Conservation (phyloP, 2,888 invertebrate species). For the Rhimphoctona megacephalus region DNA sequence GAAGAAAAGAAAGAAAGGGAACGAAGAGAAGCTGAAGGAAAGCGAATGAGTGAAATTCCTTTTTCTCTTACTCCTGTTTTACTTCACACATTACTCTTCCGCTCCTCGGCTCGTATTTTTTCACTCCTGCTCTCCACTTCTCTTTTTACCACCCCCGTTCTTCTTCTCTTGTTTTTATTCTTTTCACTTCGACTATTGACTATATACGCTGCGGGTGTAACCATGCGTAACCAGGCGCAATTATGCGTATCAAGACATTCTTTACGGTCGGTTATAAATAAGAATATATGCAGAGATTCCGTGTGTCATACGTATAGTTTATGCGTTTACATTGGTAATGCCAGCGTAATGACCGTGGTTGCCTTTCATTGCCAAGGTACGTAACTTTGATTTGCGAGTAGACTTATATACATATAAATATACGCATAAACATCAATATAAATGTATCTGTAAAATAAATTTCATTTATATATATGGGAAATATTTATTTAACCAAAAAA, state of each 20-base stretch:
- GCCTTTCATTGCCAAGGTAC: constrained; percentile 66
- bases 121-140: constrained; percentile 23
- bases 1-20: not conserved
- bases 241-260: constrained; percentile 75
- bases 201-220: constrained; percentile 66
- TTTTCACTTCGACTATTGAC: constrained; percentile 19
- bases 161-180: constrained; percentile 63
- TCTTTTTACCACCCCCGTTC: constrained; percentile 56
- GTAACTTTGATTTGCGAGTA: constrained; percentile 40
- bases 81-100: constrained; percentile 34
- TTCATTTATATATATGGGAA: not conserved
- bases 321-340: constrained; percentile 71
- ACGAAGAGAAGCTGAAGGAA: not conserved
- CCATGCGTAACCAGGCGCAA: constrained; percentile 76
- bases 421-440: not conserved
- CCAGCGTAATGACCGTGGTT: constrained; percentile 70
- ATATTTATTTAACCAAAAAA: not conserved
- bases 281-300: constrained; percentile 67
- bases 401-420: not conserved
- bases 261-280: constrained; percentile 74
- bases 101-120: constrained; percentile 45
- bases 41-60: constrained; percentile 42
- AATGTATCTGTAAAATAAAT: not conserved
- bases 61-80: constrained; percentile 12
- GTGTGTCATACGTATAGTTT: constrained; percentile 70